A percentile compares a stretch with the other conserved stretches of the same genome.
Conservation (phyloP, 2,113 vertebrate species). For the Scytalopus superciliaris region DNA sequence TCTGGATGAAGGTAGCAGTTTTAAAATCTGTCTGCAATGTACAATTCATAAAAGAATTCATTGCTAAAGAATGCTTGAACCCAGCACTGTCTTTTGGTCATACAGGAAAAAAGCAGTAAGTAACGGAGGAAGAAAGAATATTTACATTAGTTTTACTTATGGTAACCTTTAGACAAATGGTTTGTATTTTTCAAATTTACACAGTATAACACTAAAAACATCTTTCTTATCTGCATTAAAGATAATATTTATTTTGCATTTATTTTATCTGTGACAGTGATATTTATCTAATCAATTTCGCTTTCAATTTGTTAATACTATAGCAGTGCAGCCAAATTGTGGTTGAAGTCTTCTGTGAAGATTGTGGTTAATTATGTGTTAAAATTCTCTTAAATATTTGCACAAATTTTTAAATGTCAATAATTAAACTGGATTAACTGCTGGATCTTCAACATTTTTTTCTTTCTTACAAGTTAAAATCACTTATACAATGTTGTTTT, state of each 20-base stretch:
- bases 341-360: neutral
- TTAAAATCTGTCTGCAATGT: neutral
- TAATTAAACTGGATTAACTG: neutral
- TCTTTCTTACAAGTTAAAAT: neutral
- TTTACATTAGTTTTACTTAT: neutral
- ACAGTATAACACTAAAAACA: neutral
- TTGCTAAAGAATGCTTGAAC: neutral
- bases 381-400: neutral
- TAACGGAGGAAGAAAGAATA: neutral
- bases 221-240: neutral
- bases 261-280: neutral
- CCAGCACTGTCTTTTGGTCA: neutral
- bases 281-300: neutral
- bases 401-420: neutral
- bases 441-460: neutral
- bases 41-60: neutral
- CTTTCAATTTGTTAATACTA: neutral
- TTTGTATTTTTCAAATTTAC: neutral
- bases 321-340: neutral
- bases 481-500: neutral
- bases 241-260: neutral
- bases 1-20: neutral
- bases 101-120: neutral
- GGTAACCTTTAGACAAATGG: neutral
- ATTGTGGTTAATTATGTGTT: neutral